Evolutionary conservation across 1,140 invertebrate species (phyloP), one percentile per base, ranked within the genome.

Genomic region (Temnothorax nylanderi): DNA sequence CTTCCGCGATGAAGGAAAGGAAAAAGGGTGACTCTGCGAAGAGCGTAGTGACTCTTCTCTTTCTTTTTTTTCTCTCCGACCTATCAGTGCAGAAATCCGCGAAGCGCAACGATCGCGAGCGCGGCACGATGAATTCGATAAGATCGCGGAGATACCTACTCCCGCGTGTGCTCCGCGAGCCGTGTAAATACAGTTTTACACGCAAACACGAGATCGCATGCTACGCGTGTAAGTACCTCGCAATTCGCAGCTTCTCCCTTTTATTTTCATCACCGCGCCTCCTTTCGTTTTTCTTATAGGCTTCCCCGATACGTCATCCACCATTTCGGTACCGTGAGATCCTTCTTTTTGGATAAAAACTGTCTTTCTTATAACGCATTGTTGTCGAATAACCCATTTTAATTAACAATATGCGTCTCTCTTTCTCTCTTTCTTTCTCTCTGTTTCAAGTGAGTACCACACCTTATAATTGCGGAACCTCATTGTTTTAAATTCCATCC

Each of bases 151-250:
- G 88, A 91, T 91, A 88, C n/a, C n/a, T n/a, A n/a, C 82, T 88
- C 84, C 91, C 85, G 89, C 88, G 37, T 87, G 88, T 87, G 92
- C 84, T 90, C 87, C 85, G 74, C 90, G 85, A 93, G 85, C 90
- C 94, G 91, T 94, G 93, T 94, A 94, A 94, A 94, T 88, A 92
- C 87, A 86, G 87, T 71, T 92, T 92, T 93, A 93, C 93, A 94
- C 93, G 93, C 93, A 81, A 90, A 71, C 37, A 41, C 85, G 49
- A 89, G 86, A 92, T 88, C 85, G 81, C 78, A 84, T 82, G 88
- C 89, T 69, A 80, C 75, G 87, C 85, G 86, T 75, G 69, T n/a
- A n/a, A n/a, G n/a, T 37, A 34, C 34, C 37, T 69, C 18, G 76
- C 85, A 58, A 49, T 13, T 62, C 81, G 58, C 85, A 65, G 80